These are phyloP conservation scores for Sclerodermus sp. DNA, from an alignment of 2,888 invertebrate species.

Conservation along the genomic window DNA sequence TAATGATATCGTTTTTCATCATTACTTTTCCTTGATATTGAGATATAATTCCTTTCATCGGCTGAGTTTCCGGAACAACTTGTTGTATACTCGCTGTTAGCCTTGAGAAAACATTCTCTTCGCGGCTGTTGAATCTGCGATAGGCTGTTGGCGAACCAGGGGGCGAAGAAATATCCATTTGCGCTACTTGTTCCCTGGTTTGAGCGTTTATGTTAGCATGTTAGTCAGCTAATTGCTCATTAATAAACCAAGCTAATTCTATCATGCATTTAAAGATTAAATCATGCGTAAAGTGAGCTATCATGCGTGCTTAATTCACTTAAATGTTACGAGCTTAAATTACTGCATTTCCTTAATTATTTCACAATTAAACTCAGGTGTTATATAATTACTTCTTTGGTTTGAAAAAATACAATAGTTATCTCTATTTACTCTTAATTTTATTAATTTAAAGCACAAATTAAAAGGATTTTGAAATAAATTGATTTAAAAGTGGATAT, in stretches of 20 bases:
- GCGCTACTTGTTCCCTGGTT: constrained; percentile 60
- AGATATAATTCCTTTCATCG: constrained; percentile 61
- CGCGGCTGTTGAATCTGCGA: constrained; percentile 59
- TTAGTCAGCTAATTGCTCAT: constrained; percentile 38
- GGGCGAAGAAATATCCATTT: constrained; percentile 64
- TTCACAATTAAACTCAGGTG: too few relatives aligned
- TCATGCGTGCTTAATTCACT: too few relatives aligned
- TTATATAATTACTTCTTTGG: too few relatives aligned
- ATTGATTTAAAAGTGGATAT: too few relatives aligned
- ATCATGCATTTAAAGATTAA: constrained; percentile 12
- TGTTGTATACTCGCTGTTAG: constrained; percentile 65
- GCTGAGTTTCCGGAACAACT: constrained; percentile 59
- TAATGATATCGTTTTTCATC: too few relatives aligned
- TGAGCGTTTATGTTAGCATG: constrained; percentile 50
- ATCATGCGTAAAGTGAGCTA: background rate
- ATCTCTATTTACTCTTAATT: background rate
- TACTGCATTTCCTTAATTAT: too few relatives aligned
- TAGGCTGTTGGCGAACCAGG: constrained; percentile 65
- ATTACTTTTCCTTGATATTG: constrained; percentile 34
- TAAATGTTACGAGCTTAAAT: too few relatives aligned
- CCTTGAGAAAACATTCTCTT: constrained; percentile 77
- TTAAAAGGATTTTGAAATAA: background rate
- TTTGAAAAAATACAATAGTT: background rate
- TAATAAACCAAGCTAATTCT: constrained; percentile 15
- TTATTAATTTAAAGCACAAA: background rate